Base-by-base conservation (phyloP, 2,888 invertebrate species). In the Crepidodera aurea region DNA sequence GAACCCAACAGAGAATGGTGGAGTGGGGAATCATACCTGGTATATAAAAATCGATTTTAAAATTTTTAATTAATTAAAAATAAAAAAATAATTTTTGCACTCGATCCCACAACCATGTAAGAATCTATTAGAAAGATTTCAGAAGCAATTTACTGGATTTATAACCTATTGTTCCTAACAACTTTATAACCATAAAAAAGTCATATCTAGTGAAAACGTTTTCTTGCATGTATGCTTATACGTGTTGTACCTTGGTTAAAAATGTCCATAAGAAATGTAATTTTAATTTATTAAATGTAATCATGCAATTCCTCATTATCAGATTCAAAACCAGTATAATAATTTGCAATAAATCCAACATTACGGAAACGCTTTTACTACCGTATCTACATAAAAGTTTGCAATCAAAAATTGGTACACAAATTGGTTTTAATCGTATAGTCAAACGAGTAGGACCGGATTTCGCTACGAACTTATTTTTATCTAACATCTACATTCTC, bases 331-430 rank as follows among this genome's bases (percentile, higher is more conserved):
- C 39, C 39, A 4, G 48, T 48, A 27, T 48, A 48, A 48, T 48
- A 48, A 48, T 48, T 60, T 37, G 46, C 51, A 51, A 46, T 60
- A 46, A 60, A 60, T 51, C 25, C 19, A 37, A 51, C 39, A 39
- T 27, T 37, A 60, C 53, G 60, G 53, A 60, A 60, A 60, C 51
- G 39, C 37, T 37, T 60, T 60, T 60, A 60, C 60, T 53, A 53
- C 53, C 46, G 37, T 53, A 46, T 37, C 53, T 34, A 53, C 60
- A 53, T 53, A 53, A 60, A 60, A 53, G 25, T 51, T 59, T 25
- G 27, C 27, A 27, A 29, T 12, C 25, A 48, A 37, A 53, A 53
- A 60, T 46, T 48, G 60, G 60, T 51, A 46, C 51, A 51, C 53
- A 40, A 60, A 60, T 60, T 53, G 60, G 44, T 60, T 60, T n/a